phyloP scores from a whole-genome alignment of 2,888 invertebrate species.

The Lepidochrysops patricia region DNA sequence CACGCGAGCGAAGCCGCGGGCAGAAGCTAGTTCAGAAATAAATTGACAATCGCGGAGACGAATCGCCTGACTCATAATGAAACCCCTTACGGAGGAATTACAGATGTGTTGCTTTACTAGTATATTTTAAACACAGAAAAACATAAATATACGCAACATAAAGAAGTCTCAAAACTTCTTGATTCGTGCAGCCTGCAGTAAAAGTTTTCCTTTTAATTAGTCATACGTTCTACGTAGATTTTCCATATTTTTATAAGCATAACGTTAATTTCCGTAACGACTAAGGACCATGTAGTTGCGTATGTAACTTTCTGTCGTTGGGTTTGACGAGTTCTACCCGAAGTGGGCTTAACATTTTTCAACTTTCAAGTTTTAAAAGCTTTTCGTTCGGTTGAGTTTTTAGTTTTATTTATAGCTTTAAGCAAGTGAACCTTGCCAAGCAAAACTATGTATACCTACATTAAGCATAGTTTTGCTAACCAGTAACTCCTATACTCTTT shows the following conservation, averaged over 20 bases:
- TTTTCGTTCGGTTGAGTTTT: not conserved
- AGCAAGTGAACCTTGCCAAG: not conserved
- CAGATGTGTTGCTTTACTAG: no score
- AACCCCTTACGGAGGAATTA: no score
- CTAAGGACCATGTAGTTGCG: not conserved
- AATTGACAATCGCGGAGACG: no score
- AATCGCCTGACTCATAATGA: no score
- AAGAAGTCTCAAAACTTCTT: not conserved
- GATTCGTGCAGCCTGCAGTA: not conserved
- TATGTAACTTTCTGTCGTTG: not conserved
- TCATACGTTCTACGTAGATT: not conserved
- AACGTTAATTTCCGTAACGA: not conserved
- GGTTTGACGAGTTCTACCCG: no score
- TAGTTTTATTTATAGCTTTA: not conserved
- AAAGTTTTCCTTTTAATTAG: not conserved
- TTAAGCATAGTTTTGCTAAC: no score
- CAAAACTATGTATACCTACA: no score
- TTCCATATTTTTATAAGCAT: not conserved
- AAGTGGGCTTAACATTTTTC: no score
- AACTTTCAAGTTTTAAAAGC: not conserved
- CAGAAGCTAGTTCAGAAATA: no score
- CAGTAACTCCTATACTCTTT: no score
- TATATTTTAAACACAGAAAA: no score
- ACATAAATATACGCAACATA: not conserved
- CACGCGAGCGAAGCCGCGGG: no score